These are phyloP conservation scores for Mnemiopsis leidyi DNA, from an alignment of 37 sponge, comb jelly and placozoan genomes.

Conservation along the genomic window DNA sequence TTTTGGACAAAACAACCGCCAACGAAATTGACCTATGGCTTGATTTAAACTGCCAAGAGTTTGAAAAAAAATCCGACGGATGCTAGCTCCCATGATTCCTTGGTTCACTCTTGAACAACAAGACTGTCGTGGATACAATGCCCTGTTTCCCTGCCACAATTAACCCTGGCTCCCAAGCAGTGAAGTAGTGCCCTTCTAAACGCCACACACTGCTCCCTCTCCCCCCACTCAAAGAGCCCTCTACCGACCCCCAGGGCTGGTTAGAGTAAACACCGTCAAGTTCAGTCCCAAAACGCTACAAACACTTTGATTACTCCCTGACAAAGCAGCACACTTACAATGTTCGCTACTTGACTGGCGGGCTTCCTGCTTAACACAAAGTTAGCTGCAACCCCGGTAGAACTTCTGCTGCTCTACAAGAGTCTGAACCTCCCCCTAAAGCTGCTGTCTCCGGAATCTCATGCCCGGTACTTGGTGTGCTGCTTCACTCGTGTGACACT, in stretches of 20 bases:
- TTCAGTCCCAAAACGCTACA: neutral
- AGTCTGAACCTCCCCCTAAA: too few species aligned
- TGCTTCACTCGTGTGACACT: neutral
- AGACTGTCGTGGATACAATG: neutral
- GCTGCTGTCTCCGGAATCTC: neutral
- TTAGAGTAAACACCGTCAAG: neutral
- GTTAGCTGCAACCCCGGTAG: too few species aligned
- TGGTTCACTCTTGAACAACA: neutral
- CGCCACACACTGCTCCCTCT: neutral
- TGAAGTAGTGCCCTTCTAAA: neutral
- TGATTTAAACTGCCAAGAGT: too few species aligned
- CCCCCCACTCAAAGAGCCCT: neutral
- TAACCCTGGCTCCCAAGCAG: neutral
- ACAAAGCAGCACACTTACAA: neutral
- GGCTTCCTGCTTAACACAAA: neutral
- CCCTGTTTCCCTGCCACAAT: neutral
- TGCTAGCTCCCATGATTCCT: neutral
- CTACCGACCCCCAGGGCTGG: neutral
- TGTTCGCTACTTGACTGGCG: neutral
- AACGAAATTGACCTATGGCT: too few species aligned
- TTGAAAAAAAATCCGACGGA: too few species aligned
- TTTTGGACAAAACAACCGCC: neutral
- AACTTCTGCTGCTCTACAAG: too few species aligned
- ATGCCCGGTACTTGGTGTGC: neutral
- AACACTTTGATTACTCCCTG: too few species aligned